Conservation (phyloP, 2,113 vertebrate species). For the Ochotona curzoniae region DNA sequence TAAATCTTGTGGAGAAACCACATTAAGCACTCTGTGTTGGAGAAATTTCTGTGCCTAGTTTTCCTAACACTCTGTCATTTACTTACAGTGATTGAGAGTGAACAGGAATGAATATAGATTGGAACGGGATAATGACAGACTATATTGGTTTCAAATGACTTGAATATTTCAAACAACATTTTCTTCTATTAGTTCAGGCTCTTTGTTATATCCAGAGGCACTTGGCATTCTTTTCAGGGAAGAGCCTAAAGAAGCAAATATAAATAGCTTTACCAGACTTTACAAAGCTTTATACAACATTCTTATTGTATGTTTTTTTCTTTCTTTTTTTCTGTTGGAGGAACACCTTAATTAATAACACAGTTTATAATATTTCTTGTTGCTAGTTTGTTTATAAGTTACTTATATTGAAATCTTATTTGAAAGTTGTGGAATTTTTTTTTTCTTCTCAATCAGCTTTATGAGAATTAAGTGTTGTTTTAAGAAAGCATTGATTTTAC, state of each 20-base stretch:
- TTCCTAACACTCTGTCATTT: constrained; percentile 45
- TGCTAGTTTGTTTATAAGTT: constrained; percentile 23
- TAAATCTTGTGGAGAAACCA: neutral
- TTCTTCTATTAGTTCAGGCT: constrained; percentile 60
- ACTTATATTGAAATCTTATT: constrained; percentile 32
- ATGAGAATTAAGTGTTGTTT: constrained; percentile 41
- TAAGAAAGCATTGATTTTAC: neutral
- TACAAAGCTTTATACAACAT: neutral
- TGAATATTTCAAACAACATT: constrained; percentile 54
- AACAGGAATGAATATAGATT: constrained; percentile 26
- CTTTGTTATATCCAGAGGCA: constrained; percentile 55
- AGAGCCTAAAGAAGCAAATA: constrained; percentile 50
- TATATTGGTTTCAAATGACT: constrained; percentile 61
- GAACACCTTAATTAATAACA: constrained; percentile 8
- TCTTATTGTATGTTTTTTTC: neutral
- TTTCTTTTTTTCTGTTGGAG: constrained; percentile 20
- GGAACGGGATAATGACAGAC: neutral
- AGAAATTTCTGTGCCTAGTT: constrained; percentile 12
- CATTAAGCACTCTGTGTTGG: neutral
- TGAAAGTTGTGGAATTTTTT: constrained; percentile 49
- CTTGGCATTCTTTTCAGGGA: constrained; percentile 46
- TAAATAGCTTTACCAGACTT: neutral
- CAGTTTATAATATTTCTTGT: neutral
- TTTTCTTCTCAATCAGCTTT: neutral
- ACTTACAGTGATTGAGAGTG: neutral